Evolutionary conservation across 2,888 invertebrate genomes (phyloP), one percentile per base, ranked within the genome.

Genomic region (Onchidella celtica): DNA sequence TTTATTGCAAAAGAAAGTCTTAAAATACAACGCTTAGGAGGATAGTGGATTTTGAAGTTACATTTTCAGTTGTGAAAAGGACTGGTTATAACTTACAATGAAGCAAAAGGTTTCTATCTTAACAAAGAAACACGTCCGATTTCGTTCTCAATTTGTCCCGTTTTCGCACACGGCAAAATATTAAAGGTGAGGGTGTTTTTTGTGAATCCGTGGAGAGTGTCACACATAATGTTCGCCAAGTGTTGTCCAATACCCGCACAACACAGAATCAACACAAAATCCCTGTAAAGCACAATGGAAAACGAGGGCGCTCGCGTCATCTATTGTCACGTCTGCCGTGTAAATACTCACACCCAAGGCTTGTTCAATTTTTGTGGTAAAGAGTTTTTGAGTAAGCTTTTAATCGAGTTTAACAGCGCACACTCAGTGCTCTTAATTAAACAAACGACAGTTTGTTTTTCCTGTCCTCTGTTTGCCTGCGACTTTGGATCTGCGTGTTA

Each of bases 351-450:
- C 55, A 6, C 29, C 40, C 14, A 1, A 70, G 24, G 24, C 70
- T 70, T 24, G 55, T 21, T 21, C 68, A 17, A n/a, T 32, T 47
- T 70, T 32, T 55, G 4, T 11, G 27, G 24, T 40, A 3, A 69
- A 69, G 47, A 69, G 70, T 70, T 70, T 55, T 29, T 27, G 27
- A 29, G 70, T 70, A 70, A 70, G 21, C 70, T 55, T 70, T 55
- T 70, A 55, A 70, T n/a, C 36, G 70, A 55, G 47, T 55, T 70
- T 29, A 70, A 70, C 55, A 55, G n/a, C 24, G 21, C 21, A 32
- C 70, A 70, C 70, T 70, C 55, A 55, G 32, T 70, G 32, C 55
- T 55, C 70, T 70, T 70, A 70, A 70, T 70, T 70, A 27, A 70
- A 70, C 70, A 70, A 70, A 70, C 70, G 55, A 6, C 24, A 32